Evolutionary conservation across 2,113 vertebrate genomes (phyloP), one percentile per base, ranked within the genome.

Genomic region (Noctilio leporinus): DNA sequence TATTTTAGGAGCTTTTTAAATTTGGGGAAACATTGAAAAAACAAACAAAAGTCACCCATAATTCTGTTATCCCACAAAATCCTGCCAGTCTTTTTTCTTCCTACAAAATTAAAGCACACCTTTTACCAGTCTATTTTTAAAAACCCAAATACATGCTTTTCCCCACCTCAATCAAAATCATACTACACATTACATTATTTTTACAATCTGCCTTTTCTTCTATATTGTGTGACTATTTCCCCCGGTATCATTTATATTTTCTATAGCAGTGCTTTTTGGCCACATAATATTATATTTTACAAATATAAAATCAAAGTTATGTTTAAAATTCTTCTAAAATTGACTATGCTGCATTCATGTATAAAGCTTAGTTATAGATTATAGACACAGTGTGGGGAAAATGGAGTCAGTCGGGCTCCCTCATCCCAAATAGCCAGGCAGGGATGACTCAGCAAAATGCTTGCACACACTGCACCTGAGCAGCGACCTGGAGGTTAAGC

Each of bases 51-150:
- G 51, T 55, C 57, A 96, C 14, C 73, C 24, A 64, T 20, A 43
- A 94, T 88, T 85, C 91, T 69, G 65, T 38, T 38, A 4, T 26
- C 30, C 11, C 53, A 16, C 10, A 65, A 33, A 90, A 83, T 47
- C 4, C 20, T 72, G 73, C 53, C 28, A 72, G 53, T 17, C 26
- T 65, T 83, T 83, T 82, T 83, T 38, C 77, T 93, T 47, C 40
- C 75, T 92, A 86, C 17, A 92, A 95, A 95, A 92, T 67, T 62
- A 65, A 64, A 93, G 12, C 70, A n/a, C 35, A 62, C 64, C 22
- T 53, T 51, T 84, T 67, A 53, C 2, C 20, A 53, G 14, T 72
- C 24, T 62, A 17, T 72, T 62, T 86, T 84, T 77, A 38, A 89
- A 92, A 88, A 49, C 7, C 64, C 33, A 89, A 85, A 45, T 69